Base-by-base conservation (phyloP, 2,113 vertebrate species). In the Neomonachus schauinslandi region DNA sequence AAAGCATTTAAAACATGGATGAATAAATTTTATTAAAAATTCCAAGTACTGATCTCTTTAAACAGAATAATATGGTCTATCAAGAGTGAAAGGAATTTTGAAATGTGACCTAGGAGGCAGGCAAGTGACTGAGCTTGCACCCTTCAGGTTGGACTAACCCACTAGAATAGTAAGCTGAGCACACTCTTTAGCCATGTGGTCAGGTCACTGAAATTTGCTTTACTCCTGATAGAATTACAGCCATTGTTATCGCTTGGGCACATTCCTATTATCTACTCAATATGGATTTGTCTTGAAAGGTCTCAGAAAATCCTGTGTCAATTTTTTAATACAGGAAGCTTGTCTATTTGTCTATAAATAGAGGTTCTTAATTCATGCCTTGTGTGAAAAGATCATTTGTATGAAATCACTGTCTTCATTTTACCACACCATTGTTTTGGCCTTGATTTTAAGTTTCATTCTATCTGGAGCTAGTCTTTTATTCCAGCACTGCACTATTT, bases 51-150 rank as follows among this genome's bases (percentile, higher is more conserved):
- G 92, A 97, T 51, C 88, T 97, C 96, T 85, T 98, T 97, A 97
- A 69, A 91, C 63, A 49, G 80, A 95, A 96, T 94, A 96, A 95
- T 8, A 87, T 94, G 89, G 67, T 96, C 95, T 97, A 94, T 97
- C 85, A 85, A 98, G 97, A 98, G 22, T 97, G 91, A 97, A 98
- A 98, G 95, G 91, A 89, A 87, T 97, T 97, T 98, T 97, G 97
- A 98, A 93, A 74, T 97, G 95, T 97, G 95, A 97, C 57, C 59
- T 96, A 96, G 96, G 91, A 98, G 89, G 77, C 72, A 91, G 72
- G 72, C 91, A 97, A 96, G 96, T 98, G 94, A 94, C 96, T 95
- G 92, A 98, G 63, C 82, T 83, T 89, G 79, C 39, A 96, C 63
- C 24, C 26, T 65, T 42, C 7, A 89, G 89, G 94, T 94, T 95